Conservation (phyloP, 2,113 vertebrate genomes). For the Rissa tridactyla region DNA sequence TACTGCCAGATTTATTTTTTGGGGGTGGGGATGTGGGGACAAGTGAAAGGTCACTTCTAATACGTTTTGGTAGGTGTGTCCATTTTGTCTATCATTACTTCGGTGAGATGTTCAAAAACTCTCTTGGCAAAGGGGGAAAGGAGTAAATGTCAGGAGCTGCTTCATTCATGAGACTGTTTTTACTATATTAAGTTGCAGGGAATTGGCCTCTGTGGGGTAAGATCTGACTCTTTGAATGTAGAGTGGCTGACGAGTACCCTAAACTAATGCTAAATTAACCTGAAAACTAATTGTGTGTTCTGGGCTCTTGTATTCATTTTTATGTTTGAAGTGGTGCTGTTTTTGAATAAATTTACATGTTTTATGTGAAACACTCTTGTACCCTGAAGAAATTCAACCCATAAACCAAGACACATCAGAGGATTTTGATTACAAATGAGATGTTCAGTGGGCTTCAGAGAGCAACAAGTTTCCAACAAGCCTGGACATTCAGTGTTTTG, state of each 20-base stretch:
- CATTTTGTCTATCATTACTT: not conserved
- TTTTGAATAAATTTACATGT: not conserved
- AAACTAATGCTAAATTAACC: not conserved
- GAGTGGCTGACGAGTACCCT: not conserved
- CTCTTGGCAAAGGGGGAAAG: not conserved
- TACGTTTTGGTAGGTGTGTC: not conserved
- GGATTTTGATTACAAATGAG: not conserved
- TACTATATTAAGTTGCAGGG: not conserved
- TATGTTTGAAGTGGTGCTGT: not conserved
- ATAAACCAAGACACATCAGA: not conserved
- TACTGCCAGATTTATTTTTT: not conserved
- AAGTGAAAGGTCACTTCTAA: not conserved
- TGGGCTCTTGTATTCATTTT: not conserved
- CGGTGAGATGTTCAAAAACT: not conserved
- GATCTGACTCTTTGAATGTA: not conserved
- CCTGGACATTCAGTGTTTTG: not conserved
- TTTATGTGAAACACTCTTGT: not conserved
- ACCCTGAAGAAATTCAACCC: not conserved
- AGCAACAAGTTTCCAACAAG: not conserved
- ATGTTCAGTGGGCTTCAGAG: not conserved
- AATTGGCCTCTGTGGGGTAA: not conserved
- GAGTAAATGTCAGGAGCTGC: not conserved
- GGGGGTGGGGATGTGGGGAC: no score
- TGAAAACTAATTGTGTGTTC: not conserved
- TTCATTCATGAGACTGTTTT: not conserved